phyloP scores from a whole-genome alignment of 2,888 invertebrate species.

The Mythimna loreyi region DNA sequence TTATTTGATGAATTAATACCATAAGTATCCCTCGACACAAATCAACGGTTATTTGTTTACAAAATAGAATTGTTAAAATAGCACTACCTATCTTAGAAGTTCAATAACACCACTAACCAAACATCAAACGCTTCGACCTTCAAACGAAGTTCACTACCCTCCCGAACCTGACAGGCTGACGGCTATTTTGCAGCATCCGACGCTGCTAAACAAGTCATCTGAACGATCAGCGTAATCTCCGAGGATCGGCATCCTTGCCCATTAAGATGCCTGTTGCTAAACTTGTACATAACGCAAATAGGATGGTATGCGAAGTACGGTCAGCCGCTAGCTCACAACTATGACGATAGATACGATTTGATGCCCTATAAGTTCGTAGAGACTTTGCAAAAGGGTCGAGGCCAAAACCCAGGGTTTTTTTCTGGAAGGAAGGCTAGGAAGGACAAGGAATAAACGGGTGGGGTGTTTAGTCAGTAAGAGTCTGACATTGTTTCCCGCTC shows the following conservation, averaged over 20 bases:
- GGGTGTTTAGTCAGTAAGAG: too few relatives aligned
- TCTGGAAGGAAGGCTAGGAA: too few relatives aligned
- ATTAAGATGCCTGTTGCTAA: constrained; percentile 73
- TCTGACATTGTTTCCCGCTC: too few relatives aligned
- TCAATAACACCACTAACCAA: not conserved
- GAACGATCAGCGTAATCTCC: constrained; percentile 50
- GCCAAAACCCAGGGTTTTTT: too few relatives aligned
- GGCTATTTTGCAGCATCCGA: constrained; percentile 20
- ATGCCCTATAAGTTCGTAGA: too few relatives aligned
- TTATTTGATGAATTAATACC: too few relatives aligned
- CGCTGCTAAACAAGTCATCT: constrained; percentile 45
- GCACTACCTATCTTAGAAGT: not conserved
- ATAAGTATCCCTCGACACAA: too few relatives aligned
- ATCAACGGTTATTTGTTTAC: not conserved
- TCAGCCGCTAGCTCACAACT: not conserved
- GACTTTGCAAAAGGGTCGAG: too few relatives aligned
- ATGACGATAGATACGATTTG: not conserved
- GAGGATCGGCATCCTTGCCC: constrained; percentile 71
- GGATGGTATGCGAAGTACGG: constrained; percentile 72
- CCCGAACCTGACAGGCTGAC: constrained; percentile 5
- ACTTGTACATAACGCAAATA: constrained; percentile 75
- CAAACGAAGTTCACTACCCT: constrained; percentile 45
- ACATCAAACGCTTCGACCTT: constrained; percentile 11
- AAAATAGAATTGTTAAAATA: not conserved
- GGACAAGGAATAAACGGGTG: too few relatives aligned